These are phyloP conservation scores for Meghimatium bilineatum DNA, from an alignment of 2,888 invertebrate species.

Conservation along the genomic window DNA sequence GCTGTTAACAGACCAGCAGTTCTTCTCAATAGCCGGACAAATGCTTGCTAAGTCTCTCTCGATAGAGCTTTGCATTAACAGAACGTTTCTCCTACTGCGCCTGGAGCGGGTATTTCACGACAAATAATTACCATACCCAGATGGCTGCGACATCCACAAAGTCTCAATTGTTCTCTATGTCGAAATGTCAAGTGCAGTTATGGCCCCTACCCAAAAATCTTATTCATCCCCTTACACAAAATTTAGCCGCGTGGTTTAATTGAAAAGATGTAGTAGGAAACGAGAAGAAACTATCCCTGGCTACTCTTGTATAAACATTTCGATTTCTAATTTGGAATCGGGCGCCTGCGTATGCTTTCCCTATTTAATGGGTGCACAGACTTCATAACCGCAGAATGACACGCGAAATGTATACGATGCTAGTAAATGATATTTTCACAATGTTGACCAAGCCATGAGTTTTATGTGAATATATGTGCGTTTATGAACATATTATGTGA, in stretches of 20 bases:
- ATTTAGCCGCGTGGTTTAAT: constrained; percentile 17
- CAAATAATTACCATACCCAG: constrained; percentile 31
- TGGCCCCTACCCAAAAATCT: constrained; percentile 27
- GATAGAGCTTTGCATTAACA: constrained; percentile 46
- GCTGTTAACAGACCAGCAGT: constrained; percentile 42
- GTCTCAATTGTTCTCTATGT: constrained; percentile 39
- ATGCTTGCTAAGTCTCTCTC: constrained; percentile 33
- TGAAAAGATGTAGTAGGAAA: not conserved
- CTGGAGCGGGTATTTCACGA: constrained; percentile 43
- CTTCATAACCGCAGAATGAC: not conserved
- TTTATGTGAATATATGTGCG: too few relatives aligned
- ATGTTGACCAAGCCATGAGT: too few relatives aligned
- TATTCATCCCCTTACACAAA: constrained; percentile 12
- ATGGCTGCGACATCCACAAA: constrained; percentile 33
- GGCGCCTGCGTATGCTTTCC: not conserved
- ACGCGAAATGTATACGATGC: too few relatives aligned
- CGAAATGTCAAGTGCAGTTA: constrained; percentile 48
- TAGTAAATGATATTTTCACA: too few relatives aligned
- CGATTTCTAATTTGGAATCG: not conserved
- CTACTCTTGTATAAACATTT: constrained; percentile 18
- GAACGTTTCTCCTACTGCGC: constrained; percentile 32
- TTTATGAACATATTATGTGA: too few relatives aligned
- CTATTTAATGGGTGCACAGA: constrained; percentile 28
- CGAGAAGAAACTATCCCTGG: not conserved
- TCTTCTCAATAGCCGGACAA: constrained; percentile 31